Evolutionary conservation across 2,797 vertebrate species (phyloP).

Genomic region (Odontamblyopus rebecca): DNA sequence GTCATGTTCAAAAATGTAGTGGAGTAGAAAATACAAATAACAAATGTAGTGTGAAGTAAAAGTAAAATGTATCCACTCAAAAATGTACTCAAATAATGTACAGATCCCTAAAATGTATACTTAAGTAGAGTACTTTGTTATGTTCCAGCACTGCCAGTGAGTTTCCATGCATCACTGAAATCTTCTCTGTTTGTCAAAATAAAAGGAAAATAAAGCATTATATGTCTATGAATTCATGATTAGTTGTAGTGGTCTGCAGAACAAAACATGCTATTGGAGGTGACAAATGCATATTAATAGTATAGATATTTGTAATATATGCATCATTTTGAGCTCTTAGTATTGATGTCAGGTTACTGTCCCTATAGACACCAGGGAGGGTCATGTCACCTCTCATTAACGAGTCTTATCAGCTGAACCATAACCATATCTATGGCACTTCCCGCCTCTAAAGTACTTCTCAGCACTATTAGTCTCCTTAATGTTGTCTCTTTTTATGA

Average conservation of each 20-base stretch:
- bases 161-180: neutral
- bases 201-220: neutral
- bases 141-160: too few species aligned
- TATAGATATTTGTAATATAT: too few species aligned
- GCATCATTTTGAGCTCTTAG: neutral
- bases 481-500: neutral
- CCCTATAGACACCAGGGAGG: neutral
- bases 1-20: too few species aligned
- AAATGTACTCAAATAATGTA: too few species aligned
- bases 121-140: too few species aligned
- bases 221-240: neutral
- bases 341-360: neutral
- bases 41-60: too few species aligned
- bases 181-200: neutral
- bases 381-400: constrained; percentile 1
- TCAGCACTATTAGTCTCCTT: neutral
- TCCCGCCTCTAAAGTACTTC: neutral
- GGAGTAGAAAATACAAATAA: too few species aligned
- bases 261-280: neutral
- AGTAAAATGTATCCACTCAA: too few species aligned
- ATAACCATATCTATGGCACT: neutral
- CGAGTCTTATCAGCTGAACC: neutral
- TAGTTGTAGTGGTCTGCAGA: neutral
- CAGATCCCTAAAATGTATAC: too few species aligned
- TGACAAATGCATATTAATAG: neutral